These are phyloP conservation scores for Rhea pennata DNA, from an alignment of 2,113 vertebrate genomes.

Conservation along the genomic window DNA sequence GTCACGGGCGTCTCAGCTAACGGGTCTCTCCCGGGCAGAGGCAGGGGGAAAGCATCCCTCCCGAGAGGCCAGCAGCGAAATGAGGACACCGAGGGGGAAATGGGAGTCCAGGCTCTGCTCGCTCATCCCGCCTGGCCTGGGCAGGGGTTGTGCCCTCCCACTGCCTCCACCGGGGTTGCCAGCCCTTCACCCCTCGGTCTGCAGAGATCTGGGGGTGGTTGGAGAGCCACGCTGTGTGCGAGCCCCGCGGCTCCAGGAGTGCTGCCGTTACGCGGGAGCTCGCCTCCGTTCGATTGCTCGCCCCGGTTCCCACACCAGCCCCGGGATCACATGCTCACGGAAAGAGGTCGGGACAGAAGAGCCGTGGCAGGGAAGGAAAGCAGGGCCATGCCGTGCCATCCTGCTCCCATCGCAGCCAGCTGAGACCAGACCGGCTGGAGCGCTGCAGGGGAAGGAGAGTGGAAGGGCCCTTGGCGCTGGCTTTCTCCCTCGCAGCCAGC, in stretches of 20 bases:
- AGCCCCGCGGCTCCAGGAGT: background rate
- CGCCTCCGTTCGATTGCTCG: background rate
- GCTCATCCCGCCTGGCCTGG: background rate
- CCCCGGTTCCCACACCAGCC: background rate
- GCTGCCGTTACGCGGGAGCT: background rate
- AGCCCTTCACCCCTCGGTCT: background rate
- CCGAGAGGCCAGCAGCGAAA: background rate
- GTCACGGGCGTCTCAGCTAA: background rate
- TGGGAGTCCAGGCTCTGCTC: background rate
- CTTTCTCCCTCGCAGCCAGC: background rate
- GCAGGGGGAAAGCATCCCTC: background rate
- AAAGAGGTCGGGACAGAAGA: background rate
- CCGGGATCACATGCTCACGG: rapidly evolving
- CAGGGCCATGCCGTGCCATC: background rate
- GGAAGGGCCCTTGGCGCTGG: background rate
- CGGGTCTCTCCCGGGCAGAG: background rate
- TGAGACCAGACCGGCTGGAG: background rate
- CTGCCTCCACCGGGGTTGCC: background rate
- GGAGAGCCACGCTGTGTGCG: background rate
- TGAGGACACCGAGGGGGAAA: background rate
- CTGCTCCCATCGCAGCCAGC: background rate
- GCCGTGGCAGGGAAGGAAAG: background rate
- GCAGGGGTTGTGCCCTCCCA: background rate
- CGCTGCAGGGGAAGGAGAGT: background rate
- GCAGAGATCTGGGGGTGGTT: background rate